Evolutionary conservation across 2,797 vertebrate species (phyloP), one percentile per base, ranked within the genome.

Genomic region (Ataeniobius toweri): DNA sequence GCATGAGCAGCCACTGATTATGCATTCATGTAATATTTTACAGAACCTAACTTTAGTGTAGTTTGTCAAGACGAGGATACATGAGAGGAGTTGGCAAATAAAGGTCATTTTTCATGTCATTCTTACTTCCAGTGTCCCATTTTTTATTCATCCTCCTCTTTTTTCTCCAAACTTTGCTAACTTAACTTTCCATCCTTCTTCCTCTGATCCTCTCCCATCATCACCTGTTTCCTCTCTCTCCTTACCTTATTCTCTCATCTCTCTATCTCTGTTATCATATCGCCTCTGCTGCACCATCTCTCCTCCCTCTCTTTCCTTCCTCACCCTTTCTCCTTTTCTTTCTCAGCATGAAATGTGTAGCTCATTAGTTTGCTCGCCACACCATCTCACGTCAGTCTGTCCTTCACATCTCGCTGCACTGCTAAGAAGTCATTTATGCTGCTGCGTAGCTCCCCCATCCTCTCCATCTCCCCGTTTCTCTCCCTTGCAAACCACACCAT

Each of bases 371-470:
- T 94, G 88, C 93, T 92, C 82, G 84, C 86, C 89, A 88, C 91
- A 88, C 91, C 85, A 81, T 89, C 85, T 91, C 92, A 88, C 92
- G 92, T 95, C 95, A 94, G 90, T 92, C 93, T 94, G 95, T 95
- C 96, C 96, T 96, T 96, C 95, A 96, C 95, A 94, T 95, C 91
- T 94, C 94, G 78, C 93, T 95, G 95, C 95, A 89, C 94, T 88
- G 90, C 94, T 96, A 95, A 96, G 95, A 96, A 95, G 94, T 94
- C 94, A 95, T 96, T 96, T 95, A 94, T 81, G 87, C 92, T 76
- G 85, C 90, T 78, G 81, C 76, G 88, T 82, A 77, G 69, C 88
- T 53, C 75, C 73, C 13, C 36, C 28, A 20, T 31, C 71, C 63
- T 65, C 59, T 2, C 69, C 76, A 46, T 61, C 78, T 81, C 83